A percentile compares a stretch with the other conserved stretches of the same genome.
These are phyloP conservation scores for Styela plicata DNA, from an alignment of 23 tunicate species.

Conservation along the genomic window DNA sequence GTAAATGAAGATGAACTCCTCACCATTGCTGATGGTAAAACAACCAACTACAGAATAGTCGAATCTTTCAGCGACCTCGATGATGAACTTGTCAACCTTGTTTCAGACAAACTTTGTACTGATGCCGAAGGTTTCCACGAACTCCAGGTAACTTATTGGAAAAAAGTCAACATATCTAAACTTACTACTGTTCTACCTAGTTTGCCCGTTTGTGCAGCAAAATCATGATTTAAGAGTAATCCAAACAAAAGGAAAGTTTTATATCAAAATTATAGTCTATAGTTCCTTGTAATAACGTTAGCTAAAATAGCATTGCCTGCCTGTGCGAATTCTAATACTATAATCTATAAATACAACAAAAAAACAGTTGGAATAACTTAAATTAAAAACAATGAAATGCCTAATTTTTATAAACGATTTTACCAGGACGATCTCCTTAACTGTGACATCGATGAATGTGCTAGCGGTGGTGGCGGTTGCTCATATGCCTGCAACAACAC, in stretches of 20 bases:
- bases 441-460: constrained; percentile 93
- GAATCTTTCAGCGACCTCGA: constrained; percentile 53
- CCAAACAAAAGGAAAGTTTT: too few species aligned
- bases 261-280: too few species aligned
- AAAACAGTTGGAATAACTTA: too few species aligned
- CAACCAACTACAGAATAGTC: constrained; percentile 58
- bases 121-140: constrained; percentile 56
- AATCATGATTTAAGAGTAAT: too few species aligned
- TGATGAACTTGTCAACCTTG: constrained; percentile 26
- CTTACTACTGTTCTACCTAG: too few species aligned
- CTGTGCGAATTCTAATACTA: too few species aligned
- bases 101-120: constrained; percentile 51
- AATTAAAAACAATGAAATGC: too few species aligned
- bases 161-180: too few species aligned
- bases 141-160: constrained; percentile 42
- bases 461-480: constrained; percentile 82
- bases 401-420: background rate
- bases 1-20: constrained; percentile 75
- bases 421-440: constrained; percentile 44
- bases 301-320: too few species aligned
- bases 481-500: constrained; percentile 71
- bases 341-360: too few species aligned
- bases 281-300: too few species aligned
- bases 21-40: constrained; percentile 48
- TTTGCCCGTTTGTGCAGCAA: too few species aligned